Conservation (phyloP, 2,113 vertebrate genomes). For the Grammomys surdaster region DNA sequence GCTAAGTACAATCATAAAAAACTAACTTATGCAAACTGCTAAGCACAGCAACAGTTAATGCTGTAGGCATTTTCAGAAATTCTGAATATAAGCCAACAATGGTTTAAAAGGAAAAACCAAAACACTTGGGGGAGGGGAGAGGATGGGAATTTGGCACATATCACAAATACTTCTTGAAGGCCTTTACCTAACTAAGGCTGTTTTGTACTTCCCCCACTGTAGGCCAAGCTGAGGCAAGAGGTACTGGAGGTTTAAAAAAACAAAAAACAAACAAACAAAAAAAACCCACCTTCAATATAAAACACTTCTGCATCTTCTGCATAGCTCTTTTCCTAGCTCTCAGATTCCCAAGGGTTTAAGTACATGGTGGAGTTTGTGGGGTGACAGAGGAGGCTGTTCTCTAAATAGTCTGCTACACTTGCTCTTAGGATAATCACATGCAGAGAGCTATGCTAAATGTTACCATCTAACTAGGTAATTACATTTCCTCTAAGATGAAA, state of each 20-base stretch:
- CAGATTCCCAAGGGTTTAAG: conserved; percentile 43
- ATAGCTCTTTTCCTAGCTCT: conserved; percentile 4
- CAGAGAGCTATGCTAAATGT: conserved; percentile 42
- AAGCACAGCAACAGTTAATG: conserved; percentile 32
- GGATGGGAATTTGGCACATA: conserved; percentile 35
- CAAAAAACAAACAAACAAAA: background rate
- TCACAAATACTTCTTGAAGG: conserved; percentile 18
- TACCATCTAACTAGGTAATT: conserved; percentile 69
- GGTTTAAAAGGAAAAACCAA: conserved; percentile 40
- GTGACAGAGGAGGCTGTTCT: conserved; percentile 23
- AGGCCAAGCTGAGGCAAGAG: background rate
- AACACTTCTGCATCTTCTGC: background rate
- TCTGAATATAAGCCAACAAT: conserved; percentile 53
- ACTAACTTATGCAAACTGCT: conserved; percentile 9
- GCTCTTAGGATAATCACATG: conserved; percentile 61
- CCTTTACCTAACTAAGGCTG: conserved; percentile 33
- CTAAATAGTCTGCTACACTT: conserved; percentile 40
- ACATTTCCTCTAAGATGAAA: conserved; percentile 76
- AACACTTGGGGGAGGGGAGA: background rate
- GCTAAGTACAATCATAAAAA: conserved; percentile 38
- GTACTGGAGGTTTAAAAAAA: background rate
- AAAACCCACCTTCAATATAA: background rate
- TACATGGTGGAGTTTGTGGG: background rate
- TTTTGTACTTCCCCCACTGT: conserved; percentile 1
- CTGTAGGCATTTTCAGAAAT: conserved; percentile 34